Evolutionary conservation across 2,888 invertebrate species (phyloP).

Genomic region (Scaptomyza caliginosa): DNA sequence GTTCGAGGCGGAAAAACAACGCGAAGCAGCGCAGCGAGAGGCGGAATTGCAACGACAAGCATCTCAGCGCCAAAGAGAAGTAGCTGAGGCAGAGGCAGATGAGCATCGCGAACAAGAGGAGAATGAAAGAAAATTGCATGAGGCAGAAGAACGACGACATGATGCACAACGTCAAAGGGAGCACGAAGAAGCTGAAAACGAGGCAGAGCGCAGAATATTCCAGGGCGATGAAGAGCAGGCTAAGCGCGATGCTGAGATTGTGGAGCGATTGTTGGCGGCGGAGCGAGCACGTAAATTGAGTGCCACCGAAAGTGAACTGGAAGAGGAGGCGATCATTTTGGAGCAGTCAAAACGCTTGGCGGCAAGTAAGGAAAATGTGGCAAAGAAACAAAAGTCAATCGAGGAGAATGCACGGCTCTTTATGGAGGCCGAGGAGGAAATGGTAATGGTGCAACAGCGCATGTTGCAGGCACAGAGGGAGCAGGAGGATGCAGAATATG

Average conservation of each 20-base stretch:
- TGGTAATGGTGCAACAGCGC: conserved; percentile 78
- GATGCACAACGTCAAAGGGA: conserved; percentile 45
- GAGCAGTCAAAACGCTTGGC: conserved; percentile 51
- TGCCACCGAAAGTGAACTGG: conserved; percentile 66
- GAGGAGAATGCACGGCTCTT: conserved; percentile 81
- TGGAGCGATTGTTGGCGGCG: conserved; percentile 59
- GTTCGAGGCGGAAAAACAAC: conserved; percentile 45
- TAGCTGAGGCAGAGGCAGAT: conserved; percentile 32
- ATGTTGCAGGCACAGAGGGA: conserved; percentile 57
- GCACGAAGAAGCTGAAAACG: conserved; percentile 44
- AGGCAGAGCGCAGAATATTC: conserved; percentile 48
- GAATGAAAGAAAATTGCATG: conserved; percentile 44
- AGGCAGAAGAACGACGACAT: conserved; percentile 35
- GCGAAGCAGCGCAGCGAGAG: conserved; percentile 28
- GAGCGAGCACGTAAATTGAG: conserved; percentile 66
- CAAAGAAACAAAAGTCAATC: conserved; percentile 71
- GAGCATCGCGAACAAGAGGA: conserved; percentile 50
- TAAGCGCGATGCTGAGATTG: conserved; percentile 60
- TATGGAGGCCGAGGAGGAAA: conserved; percentile 81
- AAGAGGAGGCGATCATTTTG: conserved; percentile 57
- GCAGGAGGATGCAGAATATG: conserved; percentile 58
- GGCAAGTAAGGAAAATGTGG: conserved; percentile 50
- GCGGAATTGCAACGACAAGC: conserved; percentile 33
- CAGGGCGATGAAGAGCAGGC: conserved; percentile 57
- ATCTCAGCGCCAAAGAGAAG: conserved; percentile 24